Conservation (phyloP, 1,140 invertebrate species). For the Thaumetopoea pityocampa region DNA sequence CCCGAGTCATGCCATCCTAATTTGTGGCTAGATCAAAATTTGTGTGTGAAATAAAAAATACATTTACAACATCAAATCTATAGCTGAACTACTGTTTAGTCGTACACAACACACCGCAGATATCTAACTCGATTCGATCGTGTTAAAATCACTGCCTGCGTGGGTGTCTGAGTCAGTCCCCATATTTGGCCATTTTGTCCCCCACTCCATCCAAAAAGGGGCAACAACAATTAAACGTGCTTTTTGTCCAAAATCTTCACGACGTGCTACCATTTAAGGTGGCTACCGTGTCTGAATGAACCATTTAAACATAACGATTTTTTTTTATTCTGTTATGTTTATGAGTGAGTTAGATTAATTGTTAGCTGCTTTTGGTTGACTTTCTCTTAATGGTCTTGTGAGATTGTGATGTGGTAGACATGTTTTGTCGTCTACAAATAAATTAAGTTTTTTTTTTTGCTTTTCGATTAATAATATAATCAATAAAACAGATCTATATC, state of each 20-base stretch:
- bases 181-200: slow-evolving; percentile 27
- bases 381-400: slow-evolving; percentile 15
- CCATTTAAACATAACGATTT: slow-evolving; percentile 14
- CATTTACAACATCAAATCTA: too few relatives aligned
- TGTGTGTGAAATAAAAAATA: too few relatives aligned
- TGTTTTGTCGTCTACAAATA: neutral
- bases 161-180: slow-evolving; percentile 31
- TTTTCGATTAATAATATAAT: too few relatives aligned
- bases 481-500: too few relatives aligned
- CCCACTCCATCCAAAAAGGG: slow-evolving; percentile 30
- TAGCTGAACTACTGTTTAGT: too few relatives aligned
- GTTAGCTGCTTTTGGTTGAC: slow-evolving; percentile 11
- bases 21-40: too few relatives aligned
- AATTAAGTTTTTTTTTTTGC: neutral
- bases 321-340: too few relatives aligned
- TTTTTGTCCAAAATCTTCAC: slow-evolving; percentile 46
- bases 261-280: slow-evolving; percentile 35
- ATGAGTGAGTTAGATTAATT: slow-evolving; percentile 13
- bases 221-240: slow-evolving; percentile 36
- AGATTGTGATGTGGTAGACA: neutral
- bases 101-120: neutral
- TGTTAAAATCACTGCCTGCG: slow-evolving; percentile 21
- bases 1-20: too few relatives aligned
- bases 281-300: slow-evolving; percentile 37
- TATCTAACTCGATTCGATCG: slow-evolving; percentile 19